Conservation (phyloP, 1,140 invertebrate species). For the Scaptomyza montana region DNA sequence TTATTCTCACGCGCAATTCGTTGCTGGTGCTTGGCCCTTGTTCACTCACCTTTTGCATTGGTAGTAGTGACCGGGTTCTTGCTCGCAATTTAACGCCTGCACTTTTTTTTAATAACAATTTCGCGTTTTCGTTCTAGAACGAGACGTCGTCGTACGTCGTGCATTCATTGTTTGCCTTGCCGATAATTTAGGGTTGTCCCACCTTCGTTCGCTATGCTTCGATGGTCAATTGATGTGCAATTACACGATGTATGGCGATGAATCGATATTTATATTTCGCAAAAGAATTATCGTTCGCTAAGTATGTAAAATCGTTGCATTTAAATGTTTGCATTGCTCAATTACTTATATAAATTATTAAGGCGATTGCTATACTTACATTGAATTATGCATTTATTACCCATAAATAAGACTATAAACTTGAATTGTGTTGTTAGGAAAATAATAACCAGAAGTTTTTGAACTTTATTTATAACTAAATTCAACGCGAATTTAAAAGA, state of each 20-base stretch:
- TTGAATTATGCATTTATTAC: too few species aligned
- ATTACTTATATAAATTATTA: neutral
- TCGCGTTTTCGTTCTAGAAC: constrained; percentile 56
- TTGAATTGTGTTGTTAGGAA: constrained; percentile 16
- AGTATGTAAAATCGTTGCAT: neutral
- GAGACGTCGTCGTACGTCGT: constrained; percentile 46
- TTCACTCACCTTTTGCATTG: constrained; percentile 40
- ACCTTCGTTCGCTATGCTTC: constrained; percentile 1
- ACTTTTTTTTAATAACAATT: constrained; percentile 53
- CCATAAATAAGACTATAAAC: neutral
- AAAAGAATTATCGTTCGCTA: neutral
- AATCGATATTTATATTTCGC: constrained; percentile 13
- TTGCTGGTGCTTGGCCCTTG: constrained; percentile 24
- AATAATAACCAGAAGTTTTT: constrained; percentile 36
- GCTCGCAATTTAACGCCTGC: constrained; percentile 28
- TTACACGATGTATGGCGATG: neutral
- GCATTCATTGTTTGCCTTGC: constrained; percentile 54
- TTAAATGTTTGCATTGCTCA: neutral
- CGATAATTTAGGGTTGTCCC: constrained; percentile 45
- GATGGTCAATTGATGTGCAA: neutral
- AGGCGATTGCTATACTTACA: too few species aligned
- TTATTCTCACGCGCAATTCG: constrained; percentile 44
- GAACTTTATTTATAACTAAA: constrained; percentile 24
- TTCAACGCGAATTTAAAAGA: constrained; percentile 30
- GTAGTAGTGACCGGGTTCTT: constrained; percentile 52